Percentiles rank a stretch among this genome's conserved stretches.
These are phyloP conservation scores for Drosophila bipectinata DNA, from an alignment of 1,140 invertebrate genomes.

Conservation along the genomic window DNA sequence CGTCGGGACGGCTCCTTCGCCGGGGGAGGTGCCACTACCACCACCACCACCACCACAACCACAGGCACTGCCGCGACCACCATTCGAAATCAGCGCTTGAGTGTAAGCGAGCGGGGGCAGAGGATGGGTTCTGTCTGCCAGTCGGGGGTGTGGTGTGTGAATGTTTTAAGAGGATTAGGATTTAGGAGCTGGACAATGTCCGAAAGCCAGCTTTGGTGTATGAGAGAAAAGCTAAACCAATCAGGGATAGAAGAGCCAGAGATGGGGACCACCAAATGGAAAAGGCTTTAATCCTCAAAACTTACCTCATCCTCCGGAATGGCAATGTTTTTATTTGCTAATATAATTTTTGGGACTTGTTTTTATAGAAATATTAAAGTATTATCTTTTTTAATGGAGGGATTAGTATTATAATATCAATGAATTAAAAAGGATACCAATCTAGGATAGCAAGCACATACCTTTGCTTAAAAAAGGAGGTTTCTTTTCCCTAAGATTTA, in stretches of 20 bases:
- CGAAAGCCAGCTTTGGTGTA: slow-evolving; percentile 10
- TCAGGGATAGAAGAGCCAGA: neutral
- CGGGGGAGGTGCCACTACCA: slow-evolving; percentile 39
- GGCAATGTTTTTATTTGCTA: neutral
- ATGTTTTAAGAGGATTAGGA: slow-evolving; percentile 13
- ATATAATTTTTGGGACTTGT: neutral
- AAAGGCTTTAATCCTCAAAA: neutral
- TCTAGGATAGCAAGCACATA: no score
- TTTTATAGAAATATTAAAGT: neutral
- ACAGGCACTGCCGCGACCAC: slow-evolving; percentile 31
- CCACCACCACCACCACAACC: slow-evolving; percentile 50
- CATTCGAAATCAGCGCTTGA: slow-evolving; percentile 76
- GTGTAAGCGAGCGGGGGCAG: slow-evolving; percentile 66
- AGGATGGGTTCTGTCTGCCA: slow-evolving; percentile 12
- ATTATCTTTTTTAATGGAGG: neutral
- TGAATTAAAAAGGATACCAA: no score
- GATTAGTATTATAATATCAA: neutral
- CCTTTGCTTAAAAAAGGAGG: no score
- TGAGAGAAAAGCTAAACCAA: slow-evolving; percentile 1
- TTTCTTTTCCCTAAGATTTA: no score
- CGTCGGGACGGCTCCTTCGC: slow-evolving; percentile 47
- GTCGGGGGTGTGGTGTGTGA: slow-evolving; percentile 24
- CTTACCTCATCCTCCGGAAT: neutral
- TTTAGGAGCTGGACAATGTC: slow-evolving; percentile 7
- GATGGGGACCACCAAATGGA: neutral